A percentile compares a stretch with the other conserved stretches of the same genome.
Conservation (phyloP, 2,797 vertebrate species). For the Staurois parvus region DNA sequence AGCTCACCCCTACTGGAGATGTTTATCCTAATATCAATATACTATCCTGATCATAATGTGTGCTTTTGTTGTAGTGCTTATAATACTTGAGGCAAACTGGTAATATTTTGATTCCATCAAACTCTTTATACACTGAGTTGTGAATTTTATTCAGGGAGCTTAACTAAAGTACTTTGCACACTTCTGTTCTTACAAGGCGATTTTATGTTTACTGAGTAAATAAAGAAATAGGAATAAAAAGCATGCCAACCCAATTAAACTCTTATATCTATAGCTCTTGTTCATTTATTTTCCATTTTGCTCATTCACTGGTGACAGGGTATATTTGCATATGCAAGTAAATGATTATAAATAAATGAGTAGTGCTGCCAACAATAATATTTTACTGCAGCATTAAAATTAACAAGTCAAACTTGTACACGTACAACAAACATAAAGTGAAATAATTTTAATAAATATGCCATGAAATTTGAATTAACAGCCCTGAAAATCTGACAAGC, state of each 20-base stretch:
- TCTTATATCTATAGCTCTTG: neutral
- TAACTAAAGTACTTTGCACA: too few relatives aligned
- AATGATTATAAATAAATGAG: constrained; percentile 43
- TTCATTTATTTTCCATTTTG: constrained; percentile 22
- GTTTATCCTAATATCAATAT: too few relatives aligned
- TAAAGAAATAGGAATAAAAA: neutral
- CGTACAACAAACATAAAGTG: constrained; percentile 46
- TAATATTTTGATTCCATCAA: too few relatives aligned
- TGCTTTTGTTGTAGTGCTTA: too few relatives aligned
- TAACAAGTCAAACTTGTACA: constrained; percentile 28
- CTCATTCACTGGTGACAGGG: constrained; percentile 13
- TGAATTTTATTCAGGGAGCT: too few relatives aligned
- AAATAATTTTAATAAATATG: constrained; percentile 69
- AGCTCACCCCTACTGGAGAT: too few relatives aligned
- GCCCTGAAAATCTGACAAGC: constrained; percentile 76
- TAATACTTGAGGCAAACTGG: too few relatives aligned
- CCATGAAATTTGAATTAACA: constrained; percentile 72
- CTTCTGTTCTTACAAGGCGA: too few relatives aligned
- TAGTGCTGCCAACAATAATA: constrained; percentile 34
- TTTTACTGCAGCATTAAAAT: constrained; percentile 40
- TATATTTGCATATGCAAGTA: constrained; percentile 18
- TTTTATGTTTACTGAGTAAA: neutral
- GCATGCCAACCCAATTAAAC: neutral
- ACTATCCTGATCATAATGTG: too few relatives aligned
- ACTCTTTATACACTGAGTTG: too few relatives aligned